phyloP scores from a whole-genome alignment of 2,888 invertebrate species.

The Ophion ventricosus region DNA sequence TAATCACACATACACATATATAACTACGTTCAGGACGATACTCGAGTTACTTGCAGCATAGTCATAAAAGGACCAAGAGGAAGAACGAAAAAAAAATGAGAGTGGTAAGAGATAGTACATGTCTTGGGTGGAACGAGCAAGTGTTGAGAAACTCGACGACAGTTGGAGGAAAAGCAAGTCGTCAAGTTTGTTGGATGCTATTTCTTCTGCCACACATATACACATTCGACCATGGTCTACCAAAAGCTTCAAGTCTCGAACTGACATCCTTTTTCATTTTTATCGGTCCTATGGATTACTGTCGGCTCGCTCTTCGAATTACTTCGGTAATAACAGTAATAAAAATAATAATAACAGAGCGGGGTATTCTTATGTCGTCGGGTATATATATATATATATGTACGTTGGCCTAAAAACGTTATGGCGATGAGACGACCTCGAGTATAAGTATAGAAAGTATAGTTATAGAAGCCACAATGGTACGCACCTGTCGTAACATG shows the following conservation, averaged over 20 bases:
- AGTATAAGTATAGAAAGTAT: constrained; percentile 11
- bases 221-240: neutral
- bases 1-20: neutral
- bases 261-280: neutral
- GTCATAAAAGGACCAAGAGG: neutral
- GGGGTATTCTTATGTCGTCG: constrained; percentile 5
- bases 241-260: neutral
- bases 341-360: constrained; percentile 7
- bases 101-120: neutral
- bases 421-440: constrained; percentile 53
- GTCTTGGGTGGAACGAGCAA: neutral
- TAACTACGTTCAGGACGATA: neutral
- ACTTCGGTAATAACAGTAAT: neutral
- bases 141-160: neutral
- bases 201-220: too few relatives aligned
- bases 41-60: neutral
- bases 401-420: constrained; percentile 31
- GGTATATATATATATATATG: neutral
- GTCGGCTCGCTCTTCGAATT: neutral
- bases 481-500: constrained; percentile 80
- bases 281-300: neutral
- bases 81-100: neutral
- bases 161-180: neutral
- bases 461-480: constrained; percentile 53
- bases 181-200: too few relatives aligned